These are phyloP conservation scores for Rhinolophus ferrumequinum DNA, from an alignment of 2,113 vertebrate species.

Conservation along the genomic window DNA sequence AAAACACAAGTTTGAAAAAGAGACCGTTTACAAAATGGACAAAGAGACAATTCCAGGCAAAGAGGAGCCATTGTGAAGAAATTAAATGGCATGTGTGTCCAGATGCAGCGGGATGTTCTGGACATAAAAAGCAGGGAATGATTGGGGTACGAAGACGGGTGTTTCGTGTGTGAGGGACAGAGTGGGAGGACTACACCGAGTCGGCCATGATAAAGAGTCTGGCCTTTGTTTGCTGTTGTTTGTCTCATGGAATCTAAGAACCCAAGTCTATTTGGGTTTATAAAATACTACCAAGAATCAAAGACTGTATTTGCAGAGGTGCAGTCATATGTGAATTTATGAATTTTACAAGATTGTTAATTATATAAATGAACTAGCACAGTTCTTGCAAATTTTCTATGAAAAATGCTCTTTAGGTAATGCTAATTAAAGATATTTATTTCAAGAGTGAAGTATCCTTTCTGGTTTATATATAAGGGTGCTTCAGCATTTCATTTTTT, in stretches of 20 bases:
- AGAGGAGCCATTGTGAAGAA: not conserved
- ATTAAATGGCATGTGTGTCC: not conserved
- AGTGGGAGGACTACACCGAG: rapidly evolving
- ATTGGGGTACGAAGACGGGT: not conserved
- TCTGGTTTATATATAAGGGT: not conserved
- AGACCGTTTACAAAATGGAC: not conserved
- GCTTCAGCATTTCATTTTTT: not conserved
- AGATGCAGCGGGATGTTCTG: not conserved
- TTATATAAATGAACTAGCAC: not conserved
- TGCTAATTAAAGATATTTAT: not conserved
- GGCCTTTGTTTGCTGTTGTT: not conserved
- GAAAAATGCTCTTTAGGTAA: not conserved
- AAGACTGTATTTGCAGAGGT: not conserved
- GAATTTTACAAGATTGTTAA: not conserved
- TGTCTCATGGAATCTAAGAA: not conserved
- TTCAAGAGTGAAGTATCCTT: not conserved
- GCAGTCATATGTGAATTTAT: not conserved
- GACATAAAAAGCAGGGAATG: not conserved
- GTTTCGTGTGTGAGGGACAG: not conserved
- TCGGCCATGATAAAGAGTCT: rapidly evolving
- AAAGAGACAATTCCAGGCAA: not conserved
- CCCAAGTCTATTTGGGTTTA: not conserved
- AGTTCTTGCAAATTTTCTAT: not conserved
- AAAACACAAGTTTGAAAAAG: conserved; percentile 8
- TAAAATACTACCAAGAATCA: not conserved